Percentiles rank a stretch among this genome's conserved stretches.
Conservation (phyloP, 2,113 vertebrate genomes). For the Rhinichthys klamathensis region DNA sequence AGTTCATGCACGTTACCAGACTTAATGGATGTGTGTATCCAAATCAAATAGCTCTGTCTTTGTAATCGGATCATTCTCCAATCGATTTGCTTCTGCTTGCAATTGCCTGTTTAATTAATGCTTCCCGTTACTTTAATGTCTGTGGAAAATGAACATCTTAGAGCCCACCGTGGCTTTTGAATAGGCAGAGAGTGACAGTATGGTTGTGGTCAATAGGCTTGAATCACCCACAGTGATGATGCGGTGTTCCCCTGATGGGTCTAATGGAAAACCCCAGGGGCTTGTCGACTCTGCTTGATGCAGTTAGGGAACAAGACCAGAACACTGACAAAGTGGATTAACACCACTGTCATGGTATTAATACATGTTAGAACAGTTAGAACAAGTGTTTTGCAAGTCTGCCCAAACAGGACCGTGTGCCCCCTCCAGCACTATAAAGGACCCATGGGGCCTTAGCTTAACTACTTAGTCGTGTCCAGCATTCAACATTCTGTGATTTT, state of each 20-base stretch:
- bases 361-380: constrained; percentile 51
- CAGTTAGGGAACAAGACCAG: constrained; percentile 35
- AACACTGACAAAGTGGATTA: constrained; percentile 63
- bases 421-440: not conserved
- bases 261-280: constrained; percentile 49
- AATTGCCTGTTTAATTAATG: constrained; percentile 5
- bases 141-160: not conserved
- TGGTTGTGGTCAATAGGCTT: constrained; percentile 42
- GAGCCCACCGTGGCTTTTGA: not conserved
- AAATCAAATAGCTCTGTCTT: not conserved
- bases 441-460: not conserved
- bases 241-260: constrained; percentile 29
- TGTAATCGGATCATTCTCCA: not conserved
- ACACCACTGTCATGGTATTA: constrained; percentile 56
- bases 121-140: not conserved
- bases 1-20: not conserved
- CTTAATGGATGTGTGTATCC: not conserved
- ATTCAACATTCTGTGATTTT: not conserved
- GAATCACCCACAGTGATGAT: constrained; percentile 35
- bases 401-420: not conserved
- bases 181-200: constrained; percentile 3
- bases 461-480: not conserved
- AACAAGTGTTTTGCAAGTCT: constrained; percentile 39
- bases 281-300: constrained; percentile 29
- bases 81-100: constrained; percentile 19